Evolutionary conservation across 2,113 vertebrate genomes (phyloP).

Genomic region (Oplegnathus fasciatus): DNA sequence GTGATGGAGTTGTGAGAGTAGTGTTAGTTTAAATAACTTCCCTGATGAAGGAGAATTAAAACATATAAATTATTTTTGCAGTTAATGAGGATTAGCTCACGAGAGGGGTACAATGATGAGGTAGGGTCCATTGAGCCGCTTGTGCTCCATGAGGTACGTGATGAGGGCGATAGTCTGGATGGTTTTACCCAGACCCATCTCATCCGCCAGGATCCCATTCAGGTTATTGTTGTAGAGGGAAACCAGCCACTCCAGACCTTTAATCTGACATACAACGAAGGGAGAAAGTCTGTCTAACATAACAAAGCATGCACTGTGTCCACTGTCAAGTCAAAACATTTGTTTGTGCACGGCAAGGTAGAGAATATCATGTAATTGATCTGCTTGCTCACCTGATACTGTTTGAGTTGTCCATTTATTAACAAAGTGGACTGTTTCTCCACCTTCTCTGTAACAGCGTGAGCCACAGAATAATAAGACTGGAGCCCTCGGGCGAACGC

Average conservation of each 20-base stretch:
- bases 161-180: conserved; percentile 98
- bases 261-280: conserved; percentile 83
- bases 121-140: conserved; percentile 97
- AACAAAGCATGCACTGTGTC: neutral
- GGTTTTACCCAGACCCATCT: conserved; percentile 98
- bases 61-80: neutral
- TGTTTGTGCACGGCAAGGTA: neutral
- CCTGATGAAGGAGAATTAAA: neutral
- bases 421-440: conserved; percentile 94
- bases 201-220: conserved; percentile 96
- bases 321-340: neutral
- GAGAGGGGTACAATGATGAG: conserved; percentile 99
- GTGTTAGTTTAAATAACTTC: neutral
- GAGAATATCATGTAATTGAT: neutral
- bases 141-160: conserved; percentile 99
- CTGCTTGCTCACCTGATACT: conserved; percentile 88
- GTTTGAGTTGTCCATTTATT: conserved; percentile 96
- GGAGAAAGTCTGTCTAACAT: neutral
- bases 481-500: conserved; percentile 89
- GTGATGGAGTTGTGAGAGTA: too few species aligned
- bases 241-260: conserved; percentile 96
- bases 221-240: conserved; percentile 98
- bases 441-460: conserved; percentile 94
- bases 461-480: conserved; percentile 98
- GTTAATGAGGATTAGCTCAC: conserved; percentile 79